Evolutionary conservation across 2,113 vertebrate genomes (phyloP).

Genomic region (Dromiciops gliroides): DNA sequence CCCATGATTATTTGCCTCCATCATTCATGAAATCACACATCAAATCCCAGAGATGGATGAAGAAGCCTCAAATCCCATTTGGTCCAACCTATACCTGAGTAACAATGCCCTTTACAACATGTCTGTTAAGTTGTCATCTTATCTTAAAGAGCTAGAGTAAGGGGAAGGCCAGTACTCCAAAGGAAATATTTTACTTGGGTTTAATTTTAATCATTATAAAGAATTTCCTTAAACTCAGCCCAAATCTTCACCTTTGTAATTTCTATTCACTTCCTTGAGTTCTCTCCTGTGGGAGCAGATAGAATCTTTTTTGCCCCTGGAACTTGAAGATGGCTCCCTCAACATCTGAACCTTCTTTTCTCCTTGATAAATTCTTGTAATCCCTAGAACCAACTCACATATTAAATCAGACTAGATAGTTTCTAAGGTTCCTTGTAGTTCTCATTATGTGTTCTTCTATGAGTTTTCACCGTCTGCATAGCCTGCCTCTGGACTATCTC

Average conservation of each 20-base stretch:
- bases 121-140: too few species aligned
- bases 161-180: background rate
- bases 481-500: background rate
- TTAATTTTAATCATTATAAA: background rate
- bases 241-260: background rate
- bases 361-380: background rate
- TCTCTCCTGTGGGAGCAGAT: background rate
- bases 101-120: too few species aligned
- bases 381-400: background rate
- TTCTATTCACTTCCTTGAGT: background rate
- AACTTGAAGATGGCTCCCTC: background rate
- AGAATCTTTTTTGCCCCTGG: background rate
- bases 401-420: background rate
- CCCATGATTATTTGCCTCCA: too few species aligned
- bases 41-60: too few species aligned
- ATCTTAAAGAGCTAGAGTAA: too few species aligned
- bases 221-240: background rate
- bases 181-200: background rate
- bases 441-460: background rate
- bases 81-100: too few species aligned
- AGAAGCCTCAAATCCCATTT: too few species aligned
- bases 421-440: background rate
- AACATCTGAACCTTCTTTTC: background rate
- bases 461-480: background rate
- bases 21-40: too few species aligned